Conservation (phyloP, 1,140 invertebrate species). For the Melanaphis sacchari region DNA sequence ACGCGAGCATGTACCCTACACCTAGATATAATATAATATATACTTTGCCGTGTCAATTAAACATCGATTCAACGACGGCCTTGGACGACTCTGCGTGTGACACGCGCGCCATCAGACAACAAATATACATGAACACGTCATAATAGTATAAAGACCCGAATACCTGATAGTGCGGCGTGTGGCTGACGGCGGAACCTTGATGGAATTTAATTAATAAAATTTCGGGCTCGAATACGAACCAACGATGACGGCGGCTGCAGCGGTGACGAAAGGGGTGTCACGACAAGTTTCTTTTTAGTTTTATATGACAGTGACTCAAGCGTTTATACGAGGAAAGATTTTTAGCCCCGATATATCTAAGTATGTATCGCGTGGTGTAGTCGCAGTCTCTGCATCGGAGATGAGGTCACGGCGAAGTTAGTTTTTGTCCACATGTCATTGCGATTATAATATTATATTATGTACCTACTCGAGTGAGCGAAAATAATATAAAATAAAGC, state of each 20-base stretch:
- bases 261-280: constrained; percentile 5
- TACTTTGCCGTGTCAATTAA: not conserved
- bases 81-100: constrained; percentile 32
- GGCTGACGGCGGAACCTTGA: not conserved
- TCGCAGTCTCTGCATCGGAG: not conserved
- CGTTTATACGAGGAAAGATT: not conserved
- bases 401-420: not conserved
- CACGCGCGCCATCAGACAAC: constrained; percentile 19
- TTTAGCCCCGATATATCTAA: not conserved
- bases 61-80: not conserved
- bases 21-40: too few species aligned
- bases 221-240: not conserved
- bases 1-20: not conserved
- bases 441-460: constrained; percentile 1
- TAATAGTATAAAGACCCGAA: not conserved
- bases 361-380: not conserved
- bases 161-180: too few species aligned
- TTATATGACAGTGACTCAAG: not conserved
- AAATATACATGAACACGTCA: not conserved
- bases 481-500: not conserved
- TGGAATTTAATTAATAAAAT: constrained; percentile 48
- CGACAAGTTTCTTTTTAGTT: constrained; percentile 1
- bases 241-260: not conserved
- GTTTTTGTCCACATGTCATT: not conserved
- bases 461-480: not conserved